These are phyloP conservation scores for Pipa parva DNA, from an alignment of 2,113 vertebrate species.

Conservation along the genomic window DNA sequence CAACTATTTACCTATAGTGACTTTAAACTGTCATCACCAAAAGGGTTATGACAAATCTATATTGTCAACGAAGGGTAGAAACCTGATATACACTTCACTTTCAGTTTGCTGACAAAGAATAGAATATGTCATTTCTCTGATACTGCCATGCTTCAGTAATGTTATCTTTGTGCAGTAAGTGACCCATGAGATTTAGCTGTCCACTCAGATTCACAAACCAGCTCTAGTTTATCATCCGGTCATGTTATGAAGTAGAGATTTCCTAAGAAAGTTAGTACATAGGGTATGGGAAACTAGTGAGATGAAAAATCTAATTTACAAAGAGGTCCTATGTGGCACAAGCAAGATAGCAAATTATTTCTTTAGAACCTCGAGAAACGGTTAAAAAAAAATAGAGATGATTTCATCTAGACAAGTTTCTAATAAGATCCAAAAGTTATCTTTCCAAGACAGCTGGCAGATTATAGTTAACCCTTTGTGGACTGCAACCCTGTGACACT, in stretches of 20 bases:
- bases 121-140: constrained; percentile 8
- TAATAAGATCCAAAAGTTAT: constrained; percentile 14
- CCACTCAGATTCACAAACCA: background rate
- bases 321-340: constrained; percentile 12
- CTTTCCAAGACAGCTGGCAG: constrained; percentile 4
- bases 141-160: background rate
- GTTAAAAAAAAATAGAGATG: constrained; percentile 5
- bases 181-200: background rate
- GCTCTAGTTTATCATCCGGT: background rate
- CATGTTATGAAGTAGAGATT: constrained; percentile 9
- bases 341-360: constrained; percentile 8
- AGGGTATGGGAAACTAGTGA: background rate
- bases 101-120: background rate
- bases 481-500: background rate
- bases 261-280: constrained; percentile 2
- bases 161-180: constrained; percentile 15
- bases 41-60: no score
- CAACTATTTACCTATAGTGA: no score
- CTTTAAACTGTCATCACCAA: no score
- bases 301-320: constrained; percentile 30
- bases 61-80: background rate
- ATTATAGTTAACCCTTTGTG: constrained; percentile 15
- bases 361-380: constrained; percentile 8
- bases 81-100: background rate
- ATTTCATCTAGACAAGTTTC: constrained; percentile 3